These are phyloP conservation scores for Hydropsyche betteni DNA, from an alignment of 2,888 invertebrate genomes.

Conservation along the genomic window DNA sequence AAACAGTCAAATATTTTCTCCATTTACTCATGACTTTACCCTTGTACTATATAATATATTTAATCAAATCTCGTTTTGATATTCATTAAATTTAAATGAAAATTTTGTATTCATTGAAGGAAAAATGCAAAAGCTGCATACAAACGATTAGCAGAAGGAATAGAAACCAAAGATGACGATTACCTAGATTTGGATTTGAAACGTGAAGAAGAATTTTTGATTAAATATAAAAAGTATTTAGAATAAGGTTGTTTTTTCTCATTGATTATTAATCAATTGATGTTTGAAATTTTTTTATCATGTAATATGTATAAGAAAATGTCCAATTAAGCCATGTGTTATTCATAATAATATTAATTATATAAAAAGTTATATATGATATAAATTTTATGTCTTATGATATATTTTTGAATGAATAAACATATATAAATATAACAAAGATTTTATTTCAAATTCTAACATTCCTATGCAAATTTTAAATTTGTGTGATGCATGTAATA, in stretches of 20 bases:
- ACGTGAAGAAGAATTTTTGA: constrained; percentile 75
- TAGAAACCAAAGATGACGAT: constrained; percentile 74
- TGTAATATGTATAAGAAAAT: constrained; percentile 5
- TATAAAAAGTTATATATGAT: background rate
- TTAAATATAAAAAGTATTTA: constrained; percentile 72
- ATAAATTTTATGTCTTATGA: background rate
- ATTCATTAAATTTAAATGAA: too few relatives aligned
- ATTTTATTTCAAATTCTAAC: too few relatives aligned
- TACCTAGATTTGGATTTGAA: constrained; percentile 76
- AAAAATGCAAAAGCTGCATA: constrained; percentile 66
- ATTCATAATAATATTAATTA: background rate
- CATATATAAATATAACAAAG: too few relatives aligned
- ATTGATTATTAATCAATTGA: background rate
- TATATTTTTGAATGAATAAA: too few relatives aligned
- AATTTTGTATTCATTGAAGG: constrained; percentile 52
- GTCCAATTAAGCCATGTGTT: background rate
- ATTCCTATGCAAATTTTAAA: too few relatives aligned
- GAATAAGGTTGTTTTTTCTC: constrained; percentile 45
- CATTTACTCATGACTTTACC: too few relatives aligned
- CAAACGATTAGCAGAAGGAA: constrained; percentile 68
- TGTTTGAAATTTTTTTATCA: background rate
- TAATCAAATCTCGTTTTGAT: background rate
- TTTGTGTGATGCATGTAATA: too few relatives aligned
- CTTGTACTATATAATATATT: background rate
- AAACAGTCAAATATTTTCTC: too few relatives aligned